These are phyloP conservation scores for Metopia argyrocephala DNA, from an alignment of 2,888 invertebrate genomes.

Conservation along the genomic window DNA sequence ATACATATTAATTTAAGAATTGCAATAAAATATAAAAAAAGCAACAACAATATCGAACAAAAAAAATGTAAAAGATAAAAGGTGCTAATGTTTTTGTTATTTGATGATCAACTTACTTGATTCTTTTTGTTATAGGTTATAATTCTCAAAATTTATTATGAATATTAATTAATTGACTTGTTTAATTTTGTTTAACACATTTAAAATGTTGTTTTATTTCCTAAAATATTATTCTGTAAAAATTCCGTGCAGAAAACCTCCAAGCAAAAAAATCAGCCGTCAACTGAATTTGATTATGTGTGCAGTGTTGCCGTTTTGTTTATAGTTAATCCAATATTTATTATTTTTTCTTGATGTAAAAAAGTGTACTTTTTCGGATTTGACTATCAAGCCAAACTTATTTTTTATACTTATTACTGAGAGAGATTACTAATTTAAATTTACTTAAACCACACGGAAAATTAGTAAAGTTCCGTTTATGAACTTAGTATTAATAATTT, in stretches of 20 bases:
- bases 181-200: slow-evolving; percentile 28
- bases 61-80: neutral
- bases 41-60: neutral
- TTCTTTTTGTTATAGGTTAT: neutral
- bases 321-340: too few relatives aligned
- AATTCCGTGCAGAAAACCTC: slow-evolving; percentile 20
- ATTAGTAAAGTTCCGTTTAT: too few relatives aligned
- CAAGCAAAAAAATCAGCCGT: slow-evolving; percentile 28
- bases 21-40: slow-evolving; percentile 15
- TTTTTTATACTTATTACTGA: too few relatives aligned
- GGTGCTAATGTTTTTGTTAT: neutral
- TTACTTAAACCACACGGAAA: too few relatives aligned
- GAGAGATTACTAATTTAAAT: too few relatives aligned
- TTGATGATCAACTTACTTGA: slow-evolving; percentile 32
- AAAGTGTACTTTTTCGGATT: too few relatives aligned
- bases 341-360: too few relatives aligned
- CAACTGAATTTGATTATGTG: neutral
- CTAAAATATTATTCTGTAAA: slow-evolving; percentile 3
- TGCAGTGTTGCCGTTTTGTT: neutral
- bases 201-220: neutral
- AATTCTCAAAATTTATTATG: neutral
- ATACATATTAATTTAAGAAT: slow-evolving; percentile 17
- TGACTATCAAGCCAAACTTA: too few relatives aligned
- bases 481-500: too few relatives aligned
- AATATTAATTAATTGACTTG: slow-evolving; percentile 19